Evolutionary conservation across 2,113 vertebrate genomes (phyloP).

Genomic region (Psammodynastes pulverulentus): DNA sequence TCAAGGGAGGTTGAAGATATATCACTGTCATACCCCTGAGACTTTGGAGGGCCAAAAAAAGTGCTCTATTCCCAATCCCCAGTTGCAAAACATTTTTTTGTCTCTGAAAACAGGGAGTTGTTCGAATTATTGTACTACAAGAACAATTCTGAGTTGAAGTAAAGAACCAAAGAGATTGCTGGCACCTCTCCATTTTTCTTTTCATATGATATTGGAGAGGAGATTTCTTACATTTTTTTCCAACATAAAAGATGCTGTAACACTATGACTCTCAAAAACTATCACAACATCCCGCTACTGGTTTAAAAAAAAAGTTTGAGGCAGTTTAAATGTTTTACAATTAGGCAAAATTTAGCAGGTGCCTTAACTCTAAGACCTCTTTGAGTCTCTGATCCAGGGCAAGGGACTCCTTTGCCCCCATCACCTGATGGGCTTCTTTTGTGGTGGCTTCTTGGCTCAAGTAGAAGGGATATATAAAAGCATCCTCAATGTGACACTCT

Average conservation of each 20-base stretch:
- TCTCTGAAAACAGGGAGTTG: background rate
- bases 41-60: background rate
- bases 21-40: background rate
- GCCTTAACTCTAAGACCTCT: background rate
- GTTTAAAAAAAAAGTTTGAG: background rate
- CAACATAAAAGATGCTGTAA: background rate
- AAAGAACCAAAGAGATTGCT: background rate
- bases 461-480: background rate
- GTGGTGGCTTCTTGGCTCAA: background rate
- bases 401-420: background rate
- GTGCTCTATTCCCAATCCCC: background rate
- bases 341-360: background rate
- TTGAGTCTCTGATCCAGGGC: background rate
- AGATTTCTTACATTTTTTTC: background rate
- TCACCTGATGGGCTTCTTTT: background rate
- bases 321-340: background rate
- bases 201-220: background rate
- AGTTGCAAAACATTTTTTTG: background rate
- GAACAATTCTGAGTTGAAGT: background rate
- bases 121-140: background rate
- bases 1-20: background rate
- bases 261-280: background rate
- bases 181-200: background rate
- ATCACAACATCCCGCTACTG: background rate
- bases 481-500: background rate